These are phyloP conservation scores for Mirounga angustirostris DNA, from an alignment of 2,113 vertebrate genomes.

Conservation along the genomic window DNA sequence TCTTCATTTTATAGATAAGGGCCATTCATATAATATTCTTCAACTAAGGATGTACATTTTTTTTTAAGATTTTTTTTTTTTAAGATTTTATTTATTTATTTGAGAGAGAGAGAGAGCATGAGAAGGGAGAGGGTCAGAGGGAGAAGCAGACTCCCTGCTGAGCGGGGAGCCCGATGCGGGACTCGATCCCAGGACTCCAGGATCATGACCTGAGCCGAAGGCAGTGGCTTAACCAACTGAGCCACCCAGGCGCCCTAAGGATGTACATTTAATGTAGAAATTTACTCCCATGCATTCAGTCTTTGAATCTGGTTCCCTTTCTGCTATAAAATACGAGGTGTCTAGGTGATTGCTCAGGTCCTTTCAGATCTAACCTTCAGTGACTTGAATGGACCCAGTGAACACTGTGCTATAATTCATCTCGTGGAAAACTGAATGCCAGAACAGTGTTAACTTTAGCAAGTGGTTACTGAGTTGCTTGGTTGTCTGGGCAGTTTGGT, in stretches of 20 bases:
- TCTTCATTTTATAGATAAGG: constrained; percentile 15
- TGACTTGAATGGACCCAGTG: constrained; percentile 59
- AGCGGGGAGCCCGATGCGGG: too few species aligned
- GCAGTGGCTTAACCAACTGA: too few species aligned
- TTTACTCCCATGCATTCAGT: not conserved
- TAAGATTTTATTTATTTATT: too few species aligned
- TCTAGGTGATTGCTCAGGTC: not conserved
- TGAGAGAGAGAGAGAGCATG: too few species aligned
- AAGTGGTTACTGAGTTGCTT: constrained; percentile 85
- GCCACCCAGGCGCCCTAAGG: not conserved
- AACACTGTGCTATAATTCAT: constrained; percentile 58
- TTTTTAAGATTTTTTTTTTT: too few species aligned
- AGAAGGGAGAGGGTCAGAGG: too few species aligned
- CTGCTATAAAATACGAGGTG: not conserved
- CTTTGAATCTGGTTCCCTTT: not conserved
- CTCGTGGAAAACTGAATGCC: constrained; percentile 78
- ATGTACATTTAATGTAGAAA: not conserved
- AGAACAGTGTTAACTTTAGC: constrained; percentile 82
- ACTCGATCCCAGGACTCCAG: too few species aligned
- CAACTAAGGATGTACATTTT: not conserved
- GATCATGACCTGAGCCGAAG: too few species aligned
- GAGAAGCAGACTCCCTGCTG: too few species aligned
- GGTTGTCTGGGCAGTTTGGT: constrained; percentile 82
- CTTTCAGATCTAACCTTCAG: constrained; percentile 12
- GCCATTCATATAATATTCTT: not conserved